Evolutionary conservation across 2,113 vertebrate species (phyloP), one percentile per base, ranked within the genome.

Genomic region (Sturnira hondurensis): DNA sequence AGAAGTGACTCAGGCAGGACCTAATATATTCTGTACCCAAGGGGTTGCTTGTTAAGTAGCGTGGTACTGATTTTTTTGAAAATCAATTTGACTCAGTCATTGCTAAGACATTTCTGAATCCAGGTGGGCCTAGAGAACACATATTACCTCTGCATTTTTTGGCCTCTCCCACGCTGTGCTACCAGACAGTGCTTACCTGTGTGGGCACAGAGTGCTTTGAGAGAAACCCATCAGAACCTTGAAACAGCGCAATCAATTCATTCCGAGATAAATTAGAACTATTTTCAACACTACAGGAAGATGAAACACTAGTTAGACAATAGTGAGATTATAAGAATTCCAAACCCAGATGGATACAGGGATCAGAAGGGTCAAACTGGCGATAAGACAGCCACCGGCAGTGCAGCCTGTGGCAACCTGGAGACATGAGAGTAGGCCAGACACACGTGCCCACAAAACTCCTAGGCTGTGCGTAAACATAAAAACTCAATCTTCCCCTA

Each of bases 141-240:
- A 2, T 16, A 61, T 33, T 41, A 63, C 45, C 65, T 50, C 84
- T 90, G 86, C 54, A 41, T 68, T 67, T 90, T 86, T 76, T 82
- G 91, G 89, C 76, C 17, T 78, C 10, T 56, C 50, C 94, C 47
- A 61, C 26, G 24, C 22, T 19, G 65, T 43, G 13, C 65, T 68
- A 63, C 10, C 31, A 24, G 31, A 28, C 20, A 71, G 58, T 38
- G 58, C 70, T 96, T 87, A 78, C 45, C 56, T 58, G 38, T 24
- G 63, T 86, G 73, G 68, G 45, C 92, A 86, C 52, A 76, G 41
- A 88, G 71, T 56, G 41, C 73, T 45, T 71, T 84, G 63, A 87
- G 52, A 88, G 67, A 94, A 91, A 43, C 82, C 16, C 85, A 20
- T 87, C 54, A 97, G 95, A 91, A 68, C 83, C 80, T 91, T 65